Evolutionary conservation across 2,113 vertebrate species (phyloP).

Genomic region (Aldabrachelys gigantea): DNA sequence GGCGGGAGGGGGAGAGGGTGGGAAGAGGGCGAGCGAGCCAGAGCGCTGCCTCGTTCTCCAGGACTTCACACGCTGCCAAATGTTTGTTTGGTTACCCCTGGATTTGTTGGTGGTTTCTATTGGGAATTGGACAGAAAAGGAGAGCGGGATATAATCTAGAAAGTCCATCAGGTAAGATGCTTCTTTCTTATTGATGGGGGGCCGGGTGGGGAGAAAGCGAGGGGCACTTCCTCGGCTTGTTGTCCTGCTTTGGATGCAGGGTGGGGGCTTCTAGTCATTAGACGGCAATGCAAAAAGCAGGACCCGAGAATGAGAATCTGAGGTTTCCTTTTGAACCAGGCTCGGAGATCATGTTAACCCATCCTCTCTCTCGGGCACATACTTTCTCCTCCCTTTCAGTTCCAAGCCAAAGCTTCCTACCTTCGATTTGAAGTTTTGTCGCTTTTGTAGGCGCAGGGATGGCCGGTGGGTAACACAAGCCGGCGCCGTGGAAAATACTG

Average conservation of each 20-base stretch:
- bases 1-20: not conserved
- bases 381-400: too few species aligned
- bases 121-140: constrained; percentile 70
- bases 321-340: too few species aligned
- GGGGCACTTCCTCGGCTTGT: not conserved
- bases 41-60: constrained; percentile 47
- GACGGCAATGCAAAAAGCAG: not conserved
- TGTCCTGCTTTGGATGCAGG: not conserved
- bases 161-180: constrained; percentile 63
- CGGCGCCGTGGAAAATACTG: not conserved
- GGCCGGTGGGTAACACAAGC: constrained; percentile 54
- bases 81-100: constrained; percentile 69
- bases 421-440: constrained; percentile 58
- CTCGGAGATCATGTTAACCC: too few species aligned
- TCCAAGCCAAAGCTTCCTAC: not conserved
- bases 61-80: constrained; percentile 64
- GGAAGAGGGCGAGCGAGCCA: not conserved
- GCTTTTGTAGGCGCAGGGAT: constrained; percentile 54
- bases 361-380: too few species aligned
- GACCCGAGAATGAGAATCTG: not conserved
- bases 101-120: constrained; percentile 74
- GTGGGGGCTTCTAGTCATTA: not conserved
- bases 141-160: constrained; percentile 65
- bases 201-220: not conserved
- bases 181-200: constrained; percentile 15